A percentile compares a stretch with the other conserved stretches of the same genome.
Conservation (phyloP, 2,797 vertebrate genomes). For the Tokudaia muenninki region DNA sequence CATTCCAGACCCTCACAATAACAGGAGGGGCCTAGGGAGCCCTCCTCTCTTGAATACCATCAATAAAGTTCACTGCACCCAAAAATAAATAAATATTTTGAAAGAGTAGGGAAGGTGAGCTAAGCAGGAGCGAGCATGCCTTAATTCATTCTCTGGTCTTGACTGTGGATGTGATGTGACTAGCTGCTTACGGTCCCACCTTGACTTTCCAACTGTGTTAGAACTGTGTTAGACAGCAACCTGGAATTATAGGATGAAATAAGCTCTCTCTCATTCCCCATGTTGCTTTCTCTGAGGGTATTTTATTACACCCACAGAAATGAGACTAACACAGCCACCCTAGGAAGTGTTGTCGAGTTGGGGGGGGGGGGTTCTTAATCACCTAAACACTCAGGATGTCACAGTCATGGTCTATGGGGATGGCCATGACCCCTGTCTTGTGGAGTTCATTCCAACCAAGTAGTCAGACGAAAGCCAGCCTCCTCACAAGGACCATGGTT, state of each 20-base stretch:
- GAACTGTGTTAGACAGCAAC: no score
- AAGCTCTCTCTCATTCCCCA: background rate
- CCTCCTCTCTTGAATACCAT: background rate
- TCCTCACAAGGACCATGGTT: accelerated
- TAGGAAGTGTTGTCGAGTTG: background rate
- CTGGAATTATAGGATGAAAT: background rate
- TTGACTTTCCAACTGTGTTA: background rate
- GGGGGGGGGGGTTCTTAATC: background rate
- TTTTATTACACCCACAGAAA: background rate
- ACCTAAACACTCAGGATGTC: background rate
- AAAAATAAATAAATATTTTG: background rate
- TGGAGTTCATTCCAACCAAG: background rate
- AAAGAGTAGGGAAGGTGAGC: background rate
- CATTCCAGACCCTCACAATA: background rate
- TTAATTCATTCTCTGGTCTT: background rate
- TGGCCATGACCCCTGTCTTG: accelerated
- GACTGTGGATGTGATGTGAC: no score
- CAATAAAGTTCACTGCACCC: background rate
- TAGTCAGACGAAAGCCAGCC: background rate
- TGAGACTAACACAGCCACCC: background rate
- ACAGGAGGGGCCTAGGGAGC: background rate
- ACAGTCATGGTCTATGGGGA: background rate
- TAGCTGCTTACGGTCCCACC: background rate
- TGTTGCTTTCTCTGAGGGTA: background rate
- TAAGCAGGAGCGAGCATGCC: background rate